These are phyloP conservation scores for Parasteatoda lunata DNA, from an alignment of 2,888 invertebrate species.

Conservation along the genomic window DNA sequence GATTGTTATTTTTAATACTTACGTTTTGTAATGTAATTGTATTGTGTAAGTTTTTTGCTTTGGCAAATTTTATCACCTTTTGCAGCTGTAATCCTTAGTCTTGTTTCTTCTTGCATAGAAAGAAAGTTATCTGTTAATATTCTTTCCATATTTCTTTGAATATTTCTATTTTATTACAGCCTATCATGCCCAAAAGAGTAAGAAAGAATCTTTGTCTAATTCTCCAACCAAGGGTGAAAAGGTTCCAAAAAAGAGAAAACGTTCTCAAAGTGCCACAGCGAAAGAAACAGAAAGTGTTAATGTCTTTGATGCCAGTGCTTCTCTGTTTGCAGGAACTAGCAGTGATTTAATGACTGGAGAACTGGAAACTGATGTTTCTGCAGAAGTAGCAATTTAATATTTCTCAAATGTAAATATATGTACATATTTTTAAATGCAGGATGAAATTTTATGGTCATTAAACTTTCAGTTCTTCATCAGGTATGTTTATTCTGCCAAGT, in stretches of 20 bases:
- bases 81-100: too few relatives aligned
- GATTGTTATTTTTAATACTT: too few relatives aligned
- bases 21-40: too few relatives aligned
- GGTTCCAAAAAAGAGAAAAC: slow-evolving; percentile 28
- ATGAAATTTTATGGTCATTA: background rate
- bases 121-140: background rate
- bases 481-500: background rate
- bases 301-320: background rate
- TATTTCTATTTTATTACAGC: slow-evolving; percentile 12
- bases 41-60: too few relatives aligned
- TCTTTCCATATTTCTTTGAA: background rate
- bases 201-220: slow-evolving; percentile 27
- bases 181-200: slow-evolving; percentile 45
- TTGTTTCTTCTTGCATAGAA: too few relatives aligned
- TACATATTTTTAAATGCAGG: slow-evolving; percentile 1
- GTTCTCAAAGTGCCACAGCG: slow-evolving; percentile 6
- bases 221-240: slow-evolving; percentile 37
- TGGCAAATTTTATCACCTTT: too few relatives aligned
- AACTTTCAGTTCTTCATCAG: background rate
- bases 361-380: slow-evolving; percentile 13
- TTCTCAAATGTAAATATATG: background rate
- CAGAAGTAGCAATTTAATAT: slow-evolving; percentile 4
- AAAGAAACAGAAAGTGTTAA: slow-evolving; percentile 17
- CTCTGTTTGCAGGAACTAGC: background rate
- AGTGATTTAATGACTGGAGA: slow-evolving; percentile 20